Evolutionary conservation across 2,797 vertebrate genomes (phyloP), one percentile per base, ranked within the genome.

Genomic region (Monodelphis domestica): DNA sequence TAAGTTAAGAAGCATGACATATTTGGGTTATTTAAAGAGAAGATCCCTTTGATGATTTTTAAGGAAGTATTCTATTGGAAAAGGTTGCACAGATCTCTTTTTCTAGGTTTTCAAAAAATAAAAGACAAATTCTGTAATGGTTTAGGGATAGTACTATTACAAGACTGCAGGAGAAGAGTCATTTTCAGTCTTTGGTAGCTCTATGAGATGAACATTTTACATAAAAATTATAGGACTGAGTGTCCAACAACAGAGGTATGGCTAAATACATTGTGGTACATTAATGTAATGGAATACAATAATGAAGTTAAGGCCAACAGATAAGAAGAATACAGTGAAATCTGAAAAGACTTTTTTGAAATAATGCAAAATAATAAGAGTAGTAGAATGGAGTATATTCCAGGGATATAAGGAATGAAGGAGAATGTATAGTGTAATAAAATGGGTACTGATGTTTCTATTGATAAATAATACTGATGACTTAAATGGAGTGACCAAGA

Each of bases 101-200:
- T 17, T 89, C 5, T 56, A 90, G 92, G 88, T 93, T 90, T 93
- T 91, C 55, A 56, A 91, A 94, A 95, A 78, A 94, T 50, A 93
- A n/a, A n/a, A 2, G 59, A 45, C 89, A 91, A 91, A 24, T 91
- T 28, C 70, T 91, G 24, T 91, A 89, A 90, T 51, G 63, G 78
- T 90, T 93, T 93, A 96, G 93, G 91, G 91, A 54, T 95, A 92
- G 33, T 70, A 56, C 28, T 87, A 26, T 21, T 90, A n/a, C n/a
- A n/a, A 89, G 54, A 92, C 89, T 56, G 28, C n/a, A 94, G 56
- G 38, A 21, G 4, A 88, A 33, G 33, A 87, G 38, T 53, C 89
- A 94, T 29, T 89, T 95, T n/a, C 91, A 95, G 52, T 88, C 53
- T 95, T 93, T 51, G 21, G 28, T 78, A 38, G 26, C 70, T 84